phyloP scores from a whole-genome alignment of 2,797 vertebrate genomes.

The Aratinga solstitialis region DNA sequence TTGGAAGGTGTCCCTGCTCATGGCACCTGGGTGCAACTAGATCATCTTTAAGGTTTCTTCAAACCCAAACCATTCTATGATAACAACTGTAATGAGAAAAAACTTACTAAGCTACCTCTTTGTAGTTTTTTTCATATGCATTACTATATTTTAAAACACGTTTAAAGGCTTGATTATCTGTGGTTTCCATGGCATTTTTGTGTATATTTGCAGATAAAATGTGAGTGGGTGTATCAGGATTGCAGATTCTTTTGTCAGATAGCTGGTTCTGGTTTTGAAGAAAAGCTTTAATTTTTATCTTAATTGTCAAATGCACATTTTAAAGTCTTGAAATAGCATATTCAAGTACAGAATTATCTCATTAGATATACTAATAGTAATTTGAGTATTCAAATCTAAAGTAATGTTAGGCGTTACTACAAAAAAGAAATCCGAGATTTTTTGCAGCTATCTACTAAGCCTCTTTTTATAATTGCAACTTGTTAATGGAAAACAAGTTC shows the following conservation, averaged over 20 bases:
- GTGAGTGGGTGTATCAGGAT: neutral
- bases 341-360: neutral
- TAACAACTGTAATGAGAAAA: neutral
- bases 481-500: neutral
- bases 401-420: neutral
- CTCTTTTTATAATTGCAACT: neutral
- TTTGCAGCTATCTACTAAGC: neutral
- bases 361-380: neutral
- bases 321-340: neutral
- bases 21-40: neutral
- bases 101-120: neutral
- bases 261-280: neutral
- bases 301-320: neutral
- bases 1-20: neutral
- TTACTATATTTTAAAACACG: neutral
- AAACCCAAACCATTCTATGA: neutral
- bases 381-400: neutral
- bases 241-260: neutral
- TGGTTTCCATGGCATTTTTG: neutral
- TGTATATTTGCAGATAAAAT: neutral
- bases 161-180: neutral
- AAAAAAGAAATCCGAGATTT: neutral
- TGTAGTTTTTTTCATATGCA: neutral
- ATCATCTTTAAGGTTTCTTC: neutral
- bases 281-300: neutral